These are phyloP conservation scores for Nipponia nippon DNA, from an alignment of 2,113 vertebrate genomes.

Conservation along the genomic window DNA sequence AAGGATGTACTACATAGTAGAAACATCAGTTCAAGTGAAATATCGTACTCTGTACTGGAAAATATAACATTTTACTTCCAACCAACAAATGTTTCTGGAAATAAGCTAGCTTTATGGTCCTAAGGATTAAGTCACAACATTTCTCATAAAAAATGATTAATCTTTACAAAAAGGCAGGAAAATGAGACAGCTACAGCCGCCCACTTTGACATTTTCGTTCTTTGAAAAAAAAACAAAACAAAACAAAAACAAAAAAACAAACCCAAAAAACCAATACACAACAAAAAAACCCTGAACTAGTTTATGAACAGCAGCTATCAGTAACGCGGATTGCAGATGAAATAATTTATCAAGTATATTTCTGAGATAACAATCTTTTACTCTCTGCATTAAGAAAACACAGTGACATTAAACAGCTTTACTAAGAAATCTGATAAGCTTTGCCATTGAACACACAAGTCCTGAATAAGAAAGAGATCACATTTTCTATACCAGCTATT, in stretches of 20 bases:
- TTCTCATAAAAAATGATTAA: conserved; percentile 76
- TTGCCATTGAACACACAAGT: conserved; percentile 40
- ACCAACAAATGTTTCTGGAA: conserved; percentile 65
- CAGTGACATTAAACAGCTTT: conserved; percentile 68
- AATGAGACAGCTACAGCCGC: conserved; percentile 67
- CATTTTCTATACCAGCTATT: conserved; percentile 7
- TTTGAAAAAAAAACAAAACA: conserved; percentile 61
- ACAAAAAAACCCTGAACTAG: conserved; percentile 7
- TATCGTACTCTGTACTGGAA: not conserved
- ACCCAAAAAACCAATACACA: not conserved
- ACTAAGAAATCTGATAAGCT: conserved; percentile 77
- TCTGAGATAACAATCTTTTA: conserved; percentile 67
- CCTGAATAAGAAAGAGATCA: conserved; percentile 21
- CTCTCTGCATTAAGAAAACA: conserved; percentile 48
- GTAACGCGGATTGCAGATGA: conserved; percentile 9
- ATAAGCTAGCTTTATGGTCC: conserved; percentile 55
- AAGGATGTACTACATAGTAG: not conserved
- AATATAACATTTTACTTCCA: conserved; percentile 40
- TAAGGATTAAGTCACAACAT: conserved; percentile 65
- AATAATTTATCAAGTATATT: conserved; percentile 46
- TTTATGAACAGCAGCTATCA: conserved; percentile 60
- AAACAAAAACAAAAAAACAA: not conserved
- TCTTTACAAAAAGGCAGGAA: conserved; percentile 74
- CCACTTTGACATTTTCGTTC: conserved; percentile 78
- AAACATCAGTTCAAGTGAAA: not conserved